Percentiles rank a stretch among this genome's conserved stretches.
Conservation (phyloP, 2,888 invertebrate species). For the Tipula lateralis region DNA sequence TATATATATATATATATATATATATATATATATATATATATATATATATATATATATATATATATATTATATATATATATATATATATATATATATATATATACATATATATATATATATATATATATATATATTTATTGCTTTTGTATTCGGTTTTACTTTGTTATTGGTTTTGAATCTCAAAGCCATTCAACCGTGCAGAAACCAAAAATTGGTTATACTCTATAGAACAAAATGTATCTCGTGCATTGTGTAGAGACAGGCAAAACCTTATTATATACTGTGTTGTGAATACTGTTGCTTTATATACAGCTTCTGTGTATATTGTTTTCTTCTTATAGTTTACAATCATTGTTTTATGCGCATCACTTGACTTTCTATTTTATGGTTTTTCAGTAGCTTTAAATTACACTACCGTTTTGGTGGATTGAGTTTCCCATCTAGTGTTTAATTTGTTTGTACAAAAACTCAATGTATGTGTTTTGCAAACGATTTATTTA, state of each 20-base stretch:
- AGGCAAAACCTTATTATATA: background rate
- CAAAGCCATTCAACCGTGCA: background rate
- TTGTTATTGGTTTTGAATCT: background rate
- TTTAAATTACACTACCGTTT: background rate
- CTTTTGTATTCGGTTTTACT: background rate
- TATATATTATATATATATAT: no score
- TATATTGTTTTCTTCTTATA: background rate
- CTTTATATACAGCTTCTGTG: background rate
- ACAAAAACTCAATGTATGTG: no score
- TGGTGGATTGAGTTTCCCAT: background rate
- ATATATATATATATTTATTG: background rate
- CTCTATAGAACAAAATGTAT: background rate
- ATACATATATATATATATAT: no score
- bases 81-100: no score
- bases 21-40: no score
- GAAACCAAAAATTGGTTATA: background rate
- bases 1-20: no score
- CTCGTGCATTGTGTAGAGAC: background rate
- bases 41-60: no score
- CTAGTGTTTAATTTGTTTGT: no score
- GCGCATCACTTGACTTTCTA: slow-evolving; percentile 7
- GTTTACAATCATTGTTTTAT: background rate
- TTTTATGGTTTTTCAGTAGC: background rate
- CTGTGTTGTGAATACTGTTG: background rate
- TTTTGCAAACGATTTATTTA: no score